Conservation (phyloP, 2,113 vertebrate genomes). For the Paracanthobrama guichenoti region DNA sequence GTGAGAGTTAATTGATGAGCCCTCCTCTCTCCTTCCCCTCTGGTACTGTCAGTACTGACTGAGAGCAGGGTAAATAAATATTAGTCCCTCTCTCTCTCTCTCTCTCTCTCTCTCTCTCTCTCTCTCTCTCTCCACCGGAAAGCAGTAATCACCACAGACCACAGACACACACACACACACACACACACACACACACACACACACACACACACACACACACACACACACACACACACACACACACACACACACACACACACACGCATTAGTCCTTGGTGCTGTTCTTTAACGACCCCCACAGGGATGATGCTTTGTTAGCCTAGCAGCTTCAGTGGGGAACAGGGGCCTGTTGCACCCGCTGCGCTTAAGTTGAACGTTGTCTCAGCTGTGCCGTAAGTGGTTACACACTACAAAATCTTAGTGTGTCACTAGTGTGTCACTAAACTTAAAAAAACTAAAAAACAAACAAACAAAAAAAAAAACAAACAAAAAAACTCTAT, state of each 20-base stretch:
- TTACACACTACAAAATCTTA: not conserved
- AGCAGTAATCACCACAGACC: constrained; percentile 59
- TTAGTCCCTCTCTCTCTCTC: constrained; percentile 49
- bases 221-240: constrained; percentile 19
- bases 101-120: constrained; percentile 42
- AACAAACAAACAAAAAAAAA: too few relatives aligned
- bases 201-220: constrained; percentile 29
- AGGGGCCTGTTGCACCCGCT: constrained; percentile 16
- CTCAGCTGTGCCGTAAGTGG: not conserved
- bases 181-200: constrained; percentile 15
- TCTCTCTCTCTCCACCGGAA: constrained; percentile 53
- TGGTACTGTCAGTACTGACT: constrained; percentile 30
- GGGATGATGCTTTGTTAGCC: constrained; percentile 60
- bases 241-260: constrained; percentile 24
- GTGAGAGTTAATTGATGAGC: constrained; percentile 13
- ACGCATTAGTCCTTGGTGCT: constrained; percentile 51
- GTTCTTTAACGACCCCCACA: constrained; percentile 63
- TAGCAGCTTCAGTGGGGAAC: constrained; percentile 40
- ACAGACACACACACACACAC: constrained; percentile 27
- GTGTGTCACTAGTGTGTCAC: not conserved
- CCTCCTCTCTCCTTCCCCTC: not conserved
- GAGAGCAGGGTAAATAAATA: constrained; percentile 59
- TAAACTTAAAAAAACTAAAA: not conserved
- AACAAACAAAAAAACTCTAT: not conserved
- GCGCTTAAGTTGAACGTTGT: not conserved